A percentile compares a stretch with the other conserved stretches of the same genome.
Evolutionary conservation across 2,797 vertebrate species (phyloP).

Genomic region (Acipenser ruthenus): DNA sequence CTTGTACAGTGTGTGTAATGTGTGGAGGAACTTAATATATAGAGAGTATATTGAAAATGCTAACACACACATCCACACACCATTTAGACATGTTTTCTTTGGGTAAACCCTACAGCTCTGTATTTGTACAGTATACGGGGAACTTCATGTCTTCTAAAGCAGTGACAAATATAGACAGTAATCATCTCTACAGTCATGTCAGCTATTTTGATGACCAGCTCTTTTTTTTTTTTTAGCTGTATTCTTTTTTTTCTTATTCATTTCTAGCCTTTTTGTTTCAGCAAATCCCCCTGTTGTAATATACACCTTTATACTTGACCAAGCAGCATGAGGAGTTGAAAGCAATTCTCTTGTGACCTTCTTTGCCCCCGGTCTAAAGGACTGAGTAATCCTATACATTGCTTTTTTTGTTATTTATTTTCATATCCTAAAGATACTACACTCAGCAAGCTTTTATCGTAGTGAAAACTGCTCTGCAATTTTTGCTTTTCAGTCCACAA

Average conservation of each 20-base stretch:
- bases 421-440: constrained; percentile 38
- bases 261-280: constrained; percentile 54
- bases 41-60: too few species aligned
- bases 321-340: constrained; percentile 46
- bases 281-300: constrained; percentile 59
- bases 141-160: too few species aligned
- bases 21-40: too few species aligned
- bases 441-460: constrained; percentile 59
- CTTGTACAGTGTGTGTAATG: too few species aligned
- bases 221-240: too few species aligned
- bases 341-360: constrained; percentile 53
- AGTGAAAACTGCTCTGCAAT: constrained; percentile 50
- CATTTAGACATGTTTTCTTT: too few species aligned
- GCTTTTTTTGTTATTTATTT: not conserved
- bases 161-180: constrained; percentile 22
- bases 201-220: too few species aligned
- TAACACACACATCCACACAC: too few species aligned
- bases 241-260: too few species aligned
- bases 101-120: too few species aligned
- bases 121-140: too few species aligned
- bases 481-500: constrained; percentile 42
- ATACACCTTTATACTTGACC: constrained; percentile 48
- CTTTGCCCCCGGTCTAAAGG: constrained; percentile 51
- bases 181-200: constrained; percentile 30
- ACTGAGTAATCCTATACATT: constrained; percentile 30